These are phyloP conservation scores for Melipona beecheii DNA, from an alignment of 2,888 invertebrate genomes.

Conservation along the genomic window DNA sequence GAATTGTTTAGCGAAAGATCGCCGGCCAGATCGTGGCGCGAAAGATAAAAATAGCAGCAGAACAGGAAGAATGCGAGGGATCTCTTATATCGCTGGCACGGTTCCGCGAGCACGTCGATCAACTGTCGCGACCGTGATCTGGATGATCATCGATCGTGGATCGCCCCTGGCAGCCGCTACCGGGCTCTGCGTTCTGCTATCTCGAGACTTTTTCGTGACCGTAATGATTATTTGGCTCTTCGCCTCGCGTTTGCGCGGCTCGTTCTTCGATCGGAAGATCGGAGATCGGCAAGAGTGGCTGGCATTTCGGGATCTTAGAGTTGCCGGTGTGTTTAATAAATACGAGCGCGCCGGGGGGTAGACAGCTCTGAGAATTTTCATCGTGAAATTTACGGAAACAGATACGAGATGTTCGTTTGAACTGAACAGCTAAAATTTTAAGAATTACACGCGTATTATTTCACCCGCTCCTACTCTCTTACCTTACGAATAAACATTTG, in stretches of 20 bases:
- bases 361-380: not conserved
- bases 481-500: too few relatives aligned
- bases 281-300: not conserved
- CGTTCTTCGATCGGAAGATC: not conserved
- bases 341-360: too few relatives aligned
- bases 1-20: slow-evolving; percentile 42
- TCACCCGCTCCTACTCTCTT: not conserved
- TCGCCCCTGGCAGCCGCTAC: not conserved
- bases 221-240: not conserved
- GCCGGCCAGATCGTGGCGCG: slow-evolving; percentile 22
- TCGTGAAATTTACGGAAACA: not conserved
- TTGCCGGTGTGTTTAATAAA: not conserved
- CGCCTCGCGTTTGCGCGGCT: not conserved
- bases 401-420: not conserved
- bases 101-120: slow-evolving; percentile 61
- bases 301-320: not conserved
- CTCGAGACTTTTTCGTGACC: not conserved
- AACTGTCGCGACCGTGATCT: slow-evolving; percentile 19
- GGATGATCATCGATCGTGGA: slow-evolving; percentile 33
- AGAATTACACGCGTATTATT: not conserved
- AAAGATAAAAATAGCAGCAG: slow-evolving; percentile 57
- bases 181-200: too few relatives aligned
- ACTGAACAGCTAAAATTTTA: too few relatives aligned
- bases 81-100: slow-evolving; percentile 64
- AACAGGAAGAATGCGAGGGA: slow-evolving; percentile 61